Conservation (phyloP, 2,113 vertebrate species). For the Scomber colias region DNA sequence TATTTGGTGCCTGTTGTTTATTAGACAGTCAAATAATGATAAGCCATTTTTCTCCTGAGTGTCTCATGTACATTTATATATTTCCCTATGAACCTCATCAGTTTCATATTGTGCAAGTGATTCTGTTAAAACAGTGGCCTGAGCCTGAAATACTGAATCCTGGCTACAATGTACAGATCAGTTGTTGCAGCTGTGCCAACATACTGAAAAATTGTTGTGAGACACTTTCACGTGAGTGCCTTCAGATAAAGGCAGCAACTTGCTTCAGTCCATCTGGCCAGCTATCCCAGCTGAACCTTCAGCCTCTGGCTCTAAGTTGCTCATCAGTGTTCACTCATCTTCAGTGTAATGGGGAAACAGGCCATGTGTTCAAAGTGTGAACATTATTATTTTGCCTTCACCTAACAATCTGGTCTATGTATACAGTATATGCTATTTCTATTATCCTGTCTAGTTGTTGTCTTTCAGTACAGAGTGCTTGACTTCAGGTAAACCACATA, state of each 20-base stretch:
- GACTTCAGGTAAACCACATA: constrained; percentile 1
- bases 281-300: constrained; percentile 43
- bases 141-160: not conserved
- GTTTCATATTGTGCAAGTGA: not conserved
- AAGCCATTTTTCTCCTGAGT: not conserved
- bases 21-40: constrained; percentile 19
- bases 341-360: constrained; percentile 40
- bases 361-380: constrained; percentile 26
- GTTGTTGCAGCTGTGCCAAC: constrained; percentile 25
- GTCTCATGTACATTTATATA: constrained; percentile 1
- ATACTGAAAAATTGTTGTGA: not conserved
- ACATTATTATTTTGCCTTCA: constrained; percentile 19
- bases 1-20: constrained; percentile 30
- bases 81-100: not conserved
- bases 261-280: constrained; percentile 47
- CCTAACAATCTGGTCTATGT: not conserved
- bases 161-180: not conserved
- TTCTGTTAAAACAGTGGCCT: constrained; percentile 1
- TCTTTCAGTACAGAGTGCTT: constrained; percentile 3
- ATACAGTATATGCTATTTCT: not conserved
- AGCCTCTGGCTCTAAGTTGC: constrained; percentile 36
- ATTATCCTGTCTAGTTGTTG: not conserved
- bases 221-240: constrained; percentile 31
- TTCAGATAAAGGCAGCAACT: constrained; percentile 22
- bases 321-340: constrained; percentile 8